A percentile compares a stretch with the other conserved stretches of the same genome.
phyloP scores from a whole-genome alignment of 2,113 vertebrate genomes.

The Pteropus alecto region DNA sequence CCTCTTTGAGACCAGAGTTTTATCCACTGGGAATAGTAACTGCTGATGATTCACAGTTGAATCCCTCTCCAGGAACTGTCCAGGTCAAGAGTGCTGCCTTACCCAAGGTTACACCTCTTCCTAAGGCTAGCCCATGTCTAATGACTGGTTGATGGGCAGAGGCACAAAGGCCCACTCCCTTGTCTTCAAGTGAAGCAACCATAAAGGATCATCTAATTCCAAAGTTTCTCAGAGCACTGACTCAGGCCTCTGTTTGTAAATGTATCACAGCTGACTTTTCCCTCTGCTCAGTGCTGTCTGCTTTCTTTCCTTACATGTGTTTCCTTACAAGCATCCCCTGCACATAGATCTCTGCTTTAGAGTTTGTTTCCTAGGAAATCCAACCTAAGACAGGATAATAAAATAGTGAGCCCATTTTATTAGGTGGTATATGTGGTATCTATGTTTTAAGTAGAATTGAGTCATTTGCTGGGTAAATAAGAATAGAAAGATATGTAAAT shows the following conservation, averaged over 20 bases:
- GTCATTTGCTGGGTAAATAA: not conserved
- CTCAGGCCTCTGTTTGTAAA: not conserved
- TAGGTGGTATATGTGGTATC: not conserved
- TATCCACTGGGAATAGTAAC: not conserved
- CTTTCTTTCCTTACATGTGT: not conserved
- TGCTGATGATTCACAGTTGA: not conserved
- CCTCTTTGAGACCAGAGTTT: not conserved
- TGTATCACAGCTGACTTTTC: not conserved
- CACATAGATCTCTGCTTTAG: not conserved
- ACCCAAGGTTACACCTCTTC: not conserved
- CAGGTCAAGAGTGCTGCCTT: not conserved
- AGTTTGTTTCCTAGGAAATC: constrained; percentile 16
- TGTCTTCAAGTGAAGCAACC: not conserved
- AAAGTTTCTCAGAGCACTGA: not conserved
- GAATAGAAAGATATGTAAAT: not conserved
- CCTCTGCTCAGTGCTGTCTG: not conserved
- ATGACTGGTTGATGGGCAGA: not conserved
- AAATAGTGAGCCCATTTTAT: not conserved
- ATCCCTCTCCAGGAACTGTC: not conserved
- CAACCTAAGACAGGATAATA: not conserved
- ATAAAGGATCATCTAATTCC: not conserved
- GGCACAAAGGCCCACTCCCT: not conserved
- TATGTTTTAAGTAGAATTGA: not conserved
- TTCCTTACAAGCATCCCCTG: not conserved
- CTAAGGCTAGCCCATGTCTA: not conserved